Evolutionary conservation across 2,888 invertebrate species (phyloP), one percentile per base, ranked within the genome.

Genomic region (Synergus gifuensis): DNA sequence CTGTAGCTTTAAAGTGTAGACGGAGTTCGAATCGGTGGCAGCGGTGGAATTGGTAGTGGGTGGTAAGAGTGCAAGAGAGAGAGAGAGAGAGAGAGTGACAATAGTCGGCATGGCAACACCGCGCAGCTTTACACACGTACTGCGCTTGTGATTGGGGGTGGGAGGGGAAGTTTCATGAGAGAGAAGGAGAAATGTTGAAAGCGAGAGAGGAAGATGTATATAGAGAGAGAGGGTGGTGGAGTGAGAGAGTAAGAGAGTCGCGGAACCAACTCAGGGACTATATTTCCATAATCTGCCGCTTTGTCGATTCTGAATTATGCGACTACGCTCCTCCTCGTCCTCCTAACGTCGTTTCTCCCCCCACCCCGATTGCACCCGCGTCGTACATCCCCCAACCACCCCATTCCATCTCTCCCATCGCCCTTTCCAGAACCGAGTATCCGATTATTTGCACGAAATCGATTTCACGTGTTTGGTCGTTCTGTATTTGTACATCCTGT

Each of bases 221-320:
- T 22, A 40, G 18, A 76, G 44, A 80, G 28, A 76, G 66, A 44
- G 66, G 18, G n/a, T 16, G 40, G 18, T 22, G 44, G 44, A 63
- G 63, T 54, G 78, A 82, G 83, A 79, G 77, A 81, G 79, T 81
- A 81, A 83, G 82, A 85, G 83, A 82, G 85, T 86, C 84, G 85
- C 83, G 87, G 87, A 87, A 89, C 87, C 89, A 86, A 88, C 89
- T 90, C 89, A 83, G 89, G 88, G 90, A 91, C 91, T 91, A 91
- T 91, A 91, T 91, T 91, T 91, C 91, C 91, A 91, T 91, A 91
- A 91, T 91, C 91, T 91, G 91, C 90, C 90, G 91, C 91, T 91
- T 91, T 91, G 91, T 91, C 91, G 91, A 91, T 91, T 91, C 90
- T 91, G 91, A 91, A 91, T 91, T 91, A 91, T 91, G 90, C 90